phyloP scores from a whole-genome alignment of 2,888 invertebrate species.

The Formica aserva region DNA sequence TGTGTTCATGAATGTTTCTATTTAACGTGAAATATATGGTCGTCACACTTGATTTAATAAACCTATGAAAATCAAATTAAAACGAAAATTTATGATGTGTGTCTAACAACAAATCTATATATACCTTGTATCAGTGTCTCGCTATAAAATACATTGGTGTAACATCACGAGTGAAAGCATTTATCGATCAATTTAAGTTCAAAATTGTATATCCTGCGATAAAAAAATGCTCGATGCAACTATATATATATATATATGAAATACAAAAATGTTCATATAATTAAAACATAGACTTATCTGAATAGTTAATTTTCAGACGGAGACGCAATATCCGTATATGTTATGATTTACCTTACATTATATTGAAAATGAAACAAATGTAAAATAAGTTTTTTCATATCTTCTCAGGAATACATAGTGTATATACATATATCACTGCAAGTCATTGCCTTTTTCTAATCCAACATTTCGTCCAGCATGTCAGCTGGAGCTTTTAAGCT shows the following conservation, averaged over 20 bases:
- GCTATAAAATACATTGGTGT: slow-evolving; percentile 15
- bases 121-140: slow-evolving; percentile 14
- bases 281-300: not conserved
- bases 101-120: slow-evolving; percentile 20
- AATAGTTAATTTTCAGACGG: not conserved
- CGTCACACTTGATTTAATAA: slow-evolving; percentile 20
- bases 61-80: slow-evolving; percentile 27
- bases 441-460: slow-evolving; percentile 23
- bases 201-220: not conserved
- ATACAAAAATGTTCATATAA: not conserved
- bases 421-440: not conserved
- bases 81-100: not conserved
- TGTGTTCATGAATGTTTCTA: not conserved
- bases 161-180: not conserved
- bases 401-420: not conserved
- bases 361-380: not conserved
- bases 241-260: not conserved
- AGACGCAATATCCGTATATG: not conserved
- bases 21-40: not conserved
- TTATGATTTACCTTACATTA: not conserved
- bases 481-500: slow-evolving; percentile 29
- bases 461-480: slow-evolving; percentile 30
- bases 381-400: not conserved
- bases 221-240: slow-evolving; percentile 9
- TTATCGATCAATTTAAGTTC: slow-evolving; percentile 14